Base-by-base conservation (phyloP, 1,140 invertebrate species). In the Bactericera cockerelli region DNA sequence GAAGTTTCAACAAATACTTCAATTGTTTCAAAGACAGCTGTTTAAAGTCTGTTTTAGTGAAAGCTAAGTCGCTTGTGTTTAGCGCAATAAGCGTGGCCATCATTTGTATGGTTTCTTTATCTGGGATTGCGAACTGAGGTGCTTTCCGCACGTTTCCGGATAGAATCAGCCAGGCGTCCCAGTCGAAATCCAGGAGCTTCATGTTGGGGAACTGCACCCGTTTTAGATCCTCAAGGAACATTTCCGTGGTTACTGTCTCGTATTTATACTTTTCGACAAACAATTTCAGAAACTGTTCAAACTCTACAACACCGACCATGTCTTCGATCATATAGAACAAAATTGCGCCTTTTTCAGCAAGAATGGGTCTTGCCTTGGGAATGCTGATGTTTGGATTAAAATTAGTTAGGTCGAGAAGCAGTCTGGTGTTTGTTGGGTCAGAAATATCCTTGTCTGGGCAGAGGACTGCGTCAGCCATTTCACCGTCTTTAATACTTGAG, bases 301-400 rank as follows among this genome's bases (percentile, higher is more conserved):
- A 49, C 22, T 49, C 42, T 10, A 49, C 19, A 3, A 49, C 42
- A 4, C 42, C 42, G 19, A 4, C 4, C n/a, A 22, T 49, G 19
- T n/a, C 19, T n/a, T 49, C 42, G 3, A 49, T 4, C 19, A 16
- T 49, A 49, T 49, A 49, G 22, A 49, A 49, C 22, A 49, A 49
- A n/a, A 49, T 49, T 49, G 42, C 42, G 22, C 42, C 42, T 22
- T 49, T 49, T n/a, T 49, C 42, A 49, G 42, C 6, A 10, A 49
- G 22, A n/a, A 49, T 49, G n/a, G 42, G 22, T 19, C 42, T 16
- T n/a, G 19, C 22, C 19, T 49, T 16, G 6, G 42, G 4, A 19
- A 49, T 49, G 42, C 3, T 49, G n/a, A 16, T 49, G 42, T 49
- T 49, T 6, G 42, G 42, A n/a, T 49, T 49, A n/a, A 49, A 49